Evolutionary conservation across 2,888 invertebrate genomes (phyloP).

Genomic region (Trachelus troglodyta): DNA sequence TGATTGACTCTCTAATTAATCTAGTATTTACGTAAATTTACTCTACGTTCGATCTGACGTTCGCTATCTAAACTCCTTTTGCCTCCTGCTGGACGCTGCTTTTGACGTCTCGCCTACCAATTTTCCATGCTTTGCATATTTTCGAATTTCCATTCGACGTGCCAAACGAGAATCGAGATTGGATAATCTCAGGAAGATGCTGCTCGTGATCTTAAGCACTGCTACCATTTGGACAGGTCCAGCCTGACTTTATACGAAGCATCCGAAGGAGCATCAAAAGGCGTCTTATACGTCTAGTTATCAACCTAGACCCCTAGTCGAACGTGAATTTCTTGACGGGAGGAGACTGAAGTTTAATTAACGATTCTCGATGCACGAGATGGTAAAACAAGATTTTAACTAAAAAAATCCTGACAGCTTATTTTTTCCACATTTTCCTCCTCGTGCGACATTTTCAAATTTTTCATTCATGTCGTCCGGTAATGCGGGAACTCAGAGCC

Average conservation of each 20-base stretch:
- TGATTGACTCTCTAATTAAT: constrained; percentile 26
- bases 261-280: neutral
- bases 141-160: neutral
- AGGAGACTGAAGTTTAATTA: neutral
- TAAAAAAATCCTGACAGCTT: no score
- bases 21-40: constrained; percentile 1
- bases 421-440: no score
- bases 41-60: neutral
- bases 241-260: neutral
- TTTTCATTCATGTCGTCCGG: no score
- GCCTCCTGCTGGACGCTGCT: no score
- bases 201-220: neutral
- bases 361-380: neutral
- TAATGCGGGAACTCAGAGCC: no score
- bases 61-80: neutral
- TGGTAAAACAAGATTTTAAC: neutral
- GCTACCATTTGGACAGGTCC: neutral
- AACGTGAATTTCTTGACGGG: neutral
- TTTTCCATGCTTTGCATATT: neutral
- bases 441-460: no score
- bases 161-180: neutral
- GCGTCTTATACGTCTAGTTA: neutral
- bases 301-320: neutral
- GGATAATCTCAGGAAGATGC: neutral
- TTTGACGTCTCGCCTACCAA: neutral